Evolutionary conservation across 2,888 invertebrate genomes (phyloP), one percentile per base, ranked within the genome.

Genomic region (Leptinotarsa juncta): DNA sequence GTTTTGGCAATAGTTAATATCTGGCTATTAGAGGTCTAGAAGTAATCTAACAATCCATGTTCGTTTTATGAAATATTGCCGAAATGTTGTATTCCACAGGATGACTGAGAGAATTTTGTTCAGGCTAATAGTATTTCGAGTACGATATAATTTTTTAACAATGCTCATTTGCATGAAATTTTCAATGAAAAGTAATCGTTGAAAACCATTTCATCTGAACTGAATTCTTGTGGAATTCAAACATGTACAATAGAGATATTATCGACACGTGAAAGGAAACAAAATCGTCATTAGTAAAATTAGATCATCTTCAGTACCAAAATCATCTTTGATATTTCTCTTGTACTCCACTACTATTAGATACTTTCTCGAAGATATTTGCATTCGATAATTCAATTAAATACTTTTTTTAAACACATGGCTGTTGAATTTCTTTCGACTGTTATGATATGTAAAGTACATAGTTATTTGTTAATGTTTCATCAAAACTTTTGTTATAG

Each of bases 1-100:
- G 69, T 77, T 83, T 85, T 83, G 82, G 84, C 85, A 84, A 83
- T 85, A 84, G 85, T 85, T 86, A 84, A 84, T 83, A 82, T 84
- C 81, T 73, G 75, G 75, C 75, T 75, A 72, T 75, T 67, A 57
- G 57, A 15, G 57, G 42, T 48, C 20, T 7, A 14, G 23, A 69
- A 78, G 78, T 42, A 57, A 67, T 75, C 57, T 70, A 75, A 42
- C 72, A 72, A 62, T 62, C 84, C 84, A 83, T 84, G 84, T 82
- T 78, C 16, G 20, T 76, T 79, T 79, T 80, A 78, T 74, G 77
- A 77, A 71, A 74, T 78, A 62, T 60, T 23, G 15, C 15, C 14
- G 60, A 15, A 26, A 60, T 32, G 16, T 62, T 26, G 32, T 62
- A 26, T 32, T 55, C n/a, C 55, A 62, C 62, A 62, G 57, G 57